These are phyloP conservation scores for Syrmaticus mikado DNA, from an alignment of 2,113 vertebrate species.

Conservation along the genomic window DNA sequence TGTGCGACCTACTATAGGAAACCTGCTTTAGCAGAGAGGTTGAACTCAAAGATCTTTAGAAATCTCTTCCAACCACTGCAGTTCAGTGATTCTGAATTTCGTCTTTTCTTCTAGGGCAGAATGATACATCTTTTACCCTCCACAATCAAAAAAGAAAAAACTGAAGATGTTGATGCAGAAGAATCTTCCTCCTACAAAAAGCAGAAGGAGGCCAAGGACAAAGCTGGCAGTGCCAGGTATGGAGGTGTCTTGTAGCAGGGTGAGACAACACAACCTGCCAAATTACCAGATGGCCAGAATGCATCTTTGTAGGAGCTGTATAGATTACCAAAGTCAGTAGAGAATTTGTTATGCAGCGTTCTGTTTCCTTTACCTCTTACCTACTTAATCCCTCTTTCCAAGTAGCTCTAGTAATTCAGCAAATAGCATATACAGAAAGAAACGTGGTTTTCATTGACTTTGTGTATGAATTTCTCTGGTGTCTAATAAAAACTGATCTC, in stretches of 20 bases:
- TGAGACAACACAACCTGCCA: not conserved
- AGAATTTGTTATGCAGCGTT: not conserved
- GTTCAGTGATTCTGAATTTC: not conserved
- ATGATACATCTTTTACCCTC: slow-evolving; percentile 94
- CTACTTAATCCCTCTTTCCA: not conserved
- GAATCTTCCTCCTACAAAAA: slow-evolving; percentile 90
- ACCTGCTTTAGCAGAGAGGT: too few species aligned
- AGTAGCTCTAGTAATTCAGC: not conserved
- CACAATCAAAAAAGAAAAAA: slow-evolving; percentile 88
- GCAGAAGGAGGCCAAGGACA: slow-evolving; percentile 89
- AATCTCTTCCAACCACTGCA: too few species aligned
- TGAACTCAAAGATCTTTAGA: too few species aligned
- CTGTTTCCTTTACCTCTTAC: not conserved
- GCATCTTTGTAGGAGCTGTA: not conserved
- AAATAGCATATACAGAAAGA: not conserved
- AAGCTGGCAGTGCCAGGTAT: slow-evolving; percentile 91
- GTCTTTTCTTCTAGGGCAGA: slow-evolving; percentile 81
- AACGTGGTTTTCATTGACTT: accelerated
- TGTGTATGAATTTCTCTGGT: not conserved
- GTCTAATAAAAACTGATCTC: not conserved
- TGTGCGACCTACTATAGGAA: too few species aligned
- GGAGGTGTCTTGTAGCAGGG: not conserved
- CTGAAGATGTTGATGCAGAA: slow-evolving; percentile 37
- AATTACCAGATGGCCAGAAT: not conserved
- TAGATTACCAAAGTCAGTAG: not conserved